Conservation (phyloP, 2,888 invertebrate species). For the Lithosia quadra region DNA sequence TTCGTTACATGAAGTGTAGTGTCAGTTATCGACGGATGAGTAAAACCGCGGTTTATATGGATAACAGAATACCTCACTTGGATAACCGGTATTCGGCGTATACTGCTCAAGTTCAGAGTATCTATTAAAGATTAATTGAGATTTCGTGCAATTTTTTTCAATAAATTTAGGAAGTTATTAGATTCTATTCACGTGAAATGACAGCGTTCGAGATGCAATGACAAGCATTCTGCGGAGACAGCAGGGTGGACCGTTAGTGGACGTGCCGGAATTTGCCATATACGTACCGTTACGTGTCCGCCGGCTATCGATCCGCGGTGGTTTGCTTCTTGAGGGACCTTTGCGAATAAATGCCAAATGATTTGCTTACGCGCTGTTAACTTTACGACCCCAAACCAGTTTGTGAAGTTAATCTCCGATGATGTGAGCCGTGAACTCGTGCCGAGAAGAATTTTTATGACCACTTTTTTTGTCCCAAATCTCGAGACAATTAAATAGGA, state of each 20-base stretch:
- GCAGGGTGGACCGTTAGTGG: slow-evolving; percentile 73
- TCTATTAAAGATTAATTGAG: neutral
- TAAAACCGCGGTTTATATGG: too few species aligned
- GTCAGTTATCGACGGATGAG: too few species aligned
- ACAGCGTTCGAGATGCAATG: slow-evolving; percentile 62
- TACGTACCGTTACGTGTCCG: slow-evolving; percentile 66
- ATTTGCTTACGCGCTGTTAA: slow-evolving; percentile 49
- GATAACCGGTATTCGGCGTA: neutral
- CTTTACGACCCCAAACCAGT: slow-evolving; percentile 58
- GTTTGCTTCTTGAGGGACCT: slow-evolving; percentile 48
- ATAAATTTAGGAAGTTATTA: slow-evolving; percentile 49
- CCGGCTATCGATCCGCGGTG: slow-evolving; percentile 44
- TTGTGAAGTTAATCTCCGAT: slow-evolving; percentile 53
- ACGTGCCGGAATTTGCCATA: slow-evolving; percentile 72
- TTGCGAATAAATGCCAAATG: slow-evolving; percentile 52
- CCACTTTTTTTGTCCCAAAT: slow-evolving; percentile 37
- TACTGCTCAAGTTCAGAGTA: neutral
- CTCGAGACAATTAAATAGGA: slow-evolving; percentile 34
- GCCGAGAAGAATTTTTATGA: slow-evolving; percentile 44
- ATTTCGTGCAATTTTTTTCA: neutral
- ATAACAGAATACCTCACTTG: neutral
- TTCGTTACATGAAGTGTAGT: too few species aligned
- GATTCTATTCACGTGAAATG: slow-evolving; percentile 65
- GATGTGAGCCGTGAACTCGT: slow-evolving; percentile 39
- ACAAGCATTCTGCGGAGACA: slow-evolving; percentile 67